Base-by-base conservation (phyloP, 2,888 invertebrate genomes). In the Aphodius sticticus region DNA sequence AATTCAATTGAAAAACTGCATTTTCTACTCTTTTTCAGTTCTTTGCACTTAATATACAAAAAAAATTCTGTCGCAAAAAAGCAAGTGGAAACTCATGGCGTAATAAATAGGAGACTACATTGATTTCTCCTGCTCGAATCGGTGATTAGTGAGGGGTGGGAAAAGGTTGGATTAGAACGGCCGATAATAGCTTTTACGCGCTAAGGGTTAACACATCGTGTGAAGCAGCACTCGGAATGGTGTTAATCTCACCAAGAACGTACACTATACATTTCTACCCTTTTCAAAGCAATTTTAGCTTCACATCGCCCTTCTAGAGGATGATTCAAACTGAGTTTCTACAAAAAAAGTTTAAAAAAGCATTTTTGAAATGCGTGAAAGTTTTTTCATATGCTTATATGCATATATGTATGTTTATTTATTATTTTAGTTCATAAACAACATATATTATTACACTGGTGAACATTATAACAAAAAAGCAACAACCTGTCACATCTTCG, bases 141-240 rank as follows among this genome's bases (percentile, higher is more conserved):
- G 53, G 53, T 53, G 53, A 53, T 53, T 53, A 53, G 53, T 53
- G 53, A 53, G 53, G 53, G 53, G 53, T 53, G 7, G 53, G 53
- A 53, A 53, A 26, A 53, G 7, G 53, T 53, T 53, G 53, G 53
- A 53, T 53, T 53, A 53, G 53, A 53, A 7, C 53, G 81, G 82
- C 81, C 84, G 85, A 86, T 86, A 87, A 87, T 86, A 86, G 86
- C 86, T 85, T 85, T 86, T 85, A 84, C 86, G 83, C 85, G 84
- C 86, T 85, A 86, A 86, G 87, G 86, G 87, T 87, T 88, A 88
- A 88, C 86, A 88, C 88, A 88, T 88, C 87, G 88, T 88, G 88
- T 87, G 88, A 88, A 88, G 87, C 84, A 85, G 86, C 88, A 53
- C 88, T 87, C 88, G 88, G 88, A 88, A 86, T 86, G 87, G 85